Base-by-base conservation (phyloP, 2,797 vertebrate species). In the Gouania willdenowi region DNA sequence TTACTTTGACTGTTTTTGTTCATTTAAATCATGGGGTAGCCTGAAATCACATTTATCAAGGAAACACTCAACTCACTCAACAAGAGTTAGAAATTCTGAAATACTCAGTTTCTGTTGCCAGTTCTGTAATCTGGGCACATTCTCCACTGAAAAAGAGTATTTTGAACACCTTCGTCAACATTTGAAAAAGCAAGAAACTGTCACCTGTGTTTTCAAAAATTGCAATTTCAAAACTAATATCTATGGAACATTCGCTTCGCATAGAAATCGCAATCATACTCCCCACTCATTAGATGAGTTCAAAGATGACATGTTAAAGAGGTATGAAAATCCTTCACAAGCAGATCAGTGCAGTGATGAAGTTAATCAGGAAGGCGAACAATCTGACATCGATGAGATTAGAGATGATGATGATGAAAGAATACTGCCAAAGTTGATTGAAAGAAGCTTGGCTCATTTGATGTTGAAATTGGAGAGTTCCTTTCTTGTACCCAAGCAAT, bases 291-390 rank as follows among this genome's bases (percentile, higher is more conserved):
- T 28, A 6, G 23, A 47, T 11, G 30, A 56, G 12, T 48, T 48
- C 13, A 48, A 48, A 36, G 40, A 37, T n/a, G n/a, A n/a, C n/a
- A n/a, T n/a, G 2, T 10, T 47, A 10, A 40, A 40, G 11, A 16
- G n/a, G 46, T 32, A 26, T 26, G 12, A 9, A 40, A 2, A 1
- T 7, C 16, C 12, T 33, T 33, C 29, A 32, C 22, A 46, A 10
- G 5, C 27, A 32, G 45, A 39, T 19, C 6, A 39, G 0, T 3
- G 4, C 16, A 33, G 37, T 44, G 26, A 30, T 44, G 1, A 14
- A 21, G 26, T 6, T 31, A 22, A 11, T 47, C 25, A 47, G 3
- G 37, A 32, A 11, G 21, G 1, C 2, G 37, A 42, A 20, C 1
- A 18, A 2, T 25, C 18, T 1, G 3, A 17, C 16, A 13, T 9